Evolutionary conservation across 2,888 invertebrate genomes (phyloP).

Genomic region (Herminia tarsipennalis): DNA sequence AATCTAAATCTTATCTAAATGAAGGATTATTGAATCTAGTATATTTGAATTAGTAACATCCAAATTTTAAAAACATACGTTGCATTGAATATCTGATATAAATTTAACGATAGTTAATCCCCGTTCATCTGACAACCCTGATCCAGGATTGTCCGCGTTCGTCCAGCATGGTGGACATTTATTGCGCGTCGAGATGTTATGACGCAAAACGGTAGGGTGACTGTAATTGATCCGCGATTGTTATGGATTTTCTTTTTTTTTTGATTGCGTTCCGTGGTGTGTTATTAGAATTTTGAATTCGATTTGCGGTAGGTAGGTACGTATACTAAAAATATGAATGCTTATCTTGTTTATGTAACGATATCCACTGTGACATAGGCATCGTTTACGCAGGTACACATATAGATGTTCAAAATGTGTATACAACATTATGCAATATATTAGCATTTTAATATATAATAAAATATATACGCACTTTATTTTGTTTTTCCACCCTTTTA

Average conservation of each 20-base stretch:
- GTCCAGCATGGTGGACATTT: slow-evolving; percentile 59
- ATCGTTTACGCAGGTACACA: too few species aligned
- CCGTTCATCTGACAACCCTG: slow-evolving; percentile 8
- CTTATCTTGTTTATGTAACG: too few species aligned
- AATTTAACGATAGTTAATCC: neutral
- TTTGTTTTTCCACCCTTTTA: too few species aligned
- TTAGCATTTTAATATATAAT: too few species aligned
- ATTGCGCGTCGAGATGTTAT: slow-evolving; percentile 70
- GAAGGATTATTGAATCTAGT: too few species aligned
- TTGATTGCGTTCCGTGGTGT: slow-evolving; percentile 18
- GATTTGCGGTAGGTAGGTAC: neutral
- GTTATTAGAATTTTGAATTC: slow-evolving; percentile 13
- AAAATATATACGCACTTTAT: too few species aligned
- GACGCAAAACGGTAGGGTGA: slow-evolving; percentile 72
- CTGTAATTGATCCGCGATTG: slow-evolving; percentile 69
- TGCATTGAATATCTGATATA: neutral
- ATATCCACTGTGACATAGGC: too few species aligned
- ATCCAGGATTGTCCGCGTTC: slow-evolving; percentile 16
- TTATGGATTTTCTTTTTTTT: slow-evolving; percentile 42
- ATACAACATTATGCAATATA: too few species aligned
- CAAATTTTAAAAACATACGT: too few species aligned
- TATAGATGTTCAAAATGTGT: too few species aligned
- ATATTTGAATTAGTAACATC: too few species aligned
- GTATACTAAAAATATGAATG: neutral
- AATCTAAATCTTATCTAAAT: too few species aligned